A percentile compares a stretch with the other conserved stretches of the same genome.
Evolutionary conservation across 1,140 invertebrate species (phyloP).

Genomic region (Elysia chlorotica): DNA sequence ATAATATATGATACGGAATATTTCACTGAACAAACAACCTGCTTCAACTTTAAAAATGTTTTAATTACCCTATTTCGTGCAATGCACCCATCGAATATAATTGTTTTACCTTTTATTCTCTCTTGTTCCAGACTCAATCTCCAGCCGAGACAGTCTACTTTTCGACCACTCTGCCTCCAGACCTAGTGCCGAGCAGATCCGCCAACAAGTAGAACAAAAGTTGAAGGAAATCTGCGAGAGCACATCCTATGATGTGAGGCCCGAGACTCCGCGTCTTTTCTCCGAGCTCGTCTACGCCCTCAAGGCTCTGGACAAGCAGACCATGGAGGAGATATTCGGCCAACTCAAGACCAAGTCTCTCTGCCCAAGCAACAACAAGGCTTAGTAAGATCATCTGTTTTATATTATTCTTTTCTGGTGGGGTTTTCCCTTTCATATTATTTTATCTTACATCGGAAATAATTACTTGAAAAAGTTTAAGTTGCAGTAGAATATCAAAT

Average conservation of each 20-base stretch:
- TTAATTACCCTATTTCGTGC: no score
- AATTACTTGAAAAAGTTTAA: not conserved
- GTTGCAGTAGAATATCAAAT: not conserved
- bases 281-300: conserved; percentile 12
- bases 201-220: conserved; percentile 26
- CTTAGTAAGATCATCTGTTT: conserved; percentile 8
- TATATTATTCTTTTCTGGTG: no score
- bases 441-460: not conserved
- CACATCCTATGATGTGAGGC: conserved; percentile 37
- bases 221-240: conserved; percentile 40
- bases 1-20: no score
- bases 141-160: conserved; percentile 23
- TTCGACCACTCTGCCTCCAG: conserved; percentile 30
- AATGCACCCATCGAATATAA: no score
- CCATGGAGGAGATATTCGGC: not conserved
- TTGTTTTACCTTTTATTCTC: no score
- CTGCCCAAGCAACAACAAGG: conserved; percentile 9
- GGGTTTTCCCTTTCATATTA: no score
- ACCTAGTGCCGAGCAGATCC: not conserved
- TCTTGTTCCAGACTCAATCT: conserved; percentile 5
- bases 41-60: no score
- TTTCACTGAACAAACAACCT: no score
- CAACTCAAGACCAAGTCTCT: not conserved
- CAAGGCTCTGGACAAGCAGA: not conserved
- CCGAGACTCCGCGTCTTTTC: conserved; percentile 13